Conservation (phyloP, 2,888 invertebrate genomes). For the Seira sanloemensis region DNA sequence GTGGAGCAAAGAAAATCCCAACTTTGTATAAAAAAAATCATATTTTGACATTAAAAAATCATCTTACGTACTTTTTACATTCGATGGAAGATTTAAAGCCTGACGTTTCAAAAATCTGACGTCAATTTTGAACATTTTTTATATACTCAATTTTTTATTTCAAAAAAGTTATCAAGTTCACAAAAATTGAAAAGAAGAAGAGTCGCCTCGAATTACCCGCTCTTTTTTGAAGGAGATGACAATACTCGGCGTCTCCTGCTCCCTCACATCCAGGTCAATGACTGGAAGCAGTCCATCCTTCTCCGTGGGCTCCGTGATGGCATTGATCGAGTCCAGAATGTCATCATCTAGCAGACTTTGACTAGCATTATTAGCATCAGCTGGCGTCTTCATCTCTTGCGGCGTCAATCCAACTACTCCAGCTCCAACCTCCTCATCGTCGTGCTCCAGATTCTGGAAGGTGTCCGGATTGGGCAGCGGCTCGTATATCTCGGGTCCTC, state of each 20-base stretch:
- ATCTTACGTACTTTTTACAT: too few species aligned
- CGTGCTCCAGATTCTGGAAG: neutral
- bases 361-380: neutral
- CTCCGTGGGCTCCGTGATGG: neutral
- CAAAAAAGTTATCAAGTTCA: too few species aligned
- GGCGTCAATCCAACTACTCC: neutral
- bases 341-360: neutral
- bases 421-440: neutral
- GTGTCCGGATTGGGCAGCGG: neutral
- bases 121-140: too few species aligned
- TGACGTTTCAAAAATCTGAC: too few species aligned
- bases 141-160: too few species aligned
- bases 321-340: neutral
- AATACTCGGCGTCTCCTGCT: constrained; percentile 56
- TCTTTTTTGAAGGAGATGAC: constrained; percentile 54
- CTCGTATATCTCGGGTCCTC: constrained; percentile 21
- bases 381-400: neutral
- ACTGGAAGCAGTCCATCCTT: constrained; percentile 32
- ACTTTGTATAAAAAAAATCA: too few species aligned
- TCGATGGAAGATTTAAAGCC: too few species aligned
- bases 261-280: constrained; percentile 25
- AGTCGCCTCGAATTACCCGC: too few species aligned
- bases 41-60: too few species aligned
- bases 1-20: too few species aligned
- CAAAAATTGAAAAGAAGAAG: too few species aligned